Percentiles rank a stretch among this genome's conserved stretches.
phyloP scores from a whole-genome alignment of 2,797 vertebrate species.

The Ispidina picta region DNA sequence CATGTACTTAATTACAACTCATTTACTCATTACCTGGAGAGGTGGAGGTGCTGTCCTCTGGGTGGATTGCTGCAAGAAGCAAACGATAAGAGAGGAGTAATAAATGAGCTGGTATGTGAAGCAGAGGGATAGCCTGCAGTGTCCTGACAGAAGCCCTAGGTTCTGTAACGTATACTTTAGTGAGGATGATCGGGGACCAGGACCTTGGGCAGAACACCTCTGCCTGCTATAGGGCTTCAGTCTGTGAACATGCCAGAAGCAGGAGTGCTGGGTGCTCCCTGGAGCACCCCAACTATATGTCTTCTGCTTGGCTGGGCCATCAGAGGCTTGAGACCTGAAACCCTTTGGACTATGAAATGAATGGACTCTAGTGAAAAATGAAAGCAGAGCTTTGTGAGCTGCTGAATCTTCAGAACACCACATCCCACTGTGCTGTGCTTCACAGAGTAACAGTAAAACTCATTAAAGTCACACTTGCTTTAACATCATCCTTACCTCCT shows the following conservation, averaged over 20 bases:
- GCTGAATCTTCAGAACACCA: neutral
- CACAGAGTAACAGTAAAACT: neutral
- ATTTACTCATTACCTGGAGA: neutral
- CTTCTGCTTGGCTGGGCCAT: neutral
- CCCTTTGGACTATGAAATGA: neutral
- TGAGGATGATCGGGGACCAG: neutral
- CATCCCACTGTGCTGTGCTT: neutral
- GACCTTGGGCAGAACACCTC: neutral
- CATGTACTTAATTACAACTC: neutral
- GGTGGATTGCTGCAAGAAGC: neutral
- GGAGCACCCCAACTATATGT: accelerated
- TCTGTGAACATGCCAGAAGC: accelerated
- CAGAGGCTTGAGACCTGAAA: neutral
- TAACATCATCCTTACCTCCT: neutral
- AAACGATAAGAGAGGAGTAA: neutral
- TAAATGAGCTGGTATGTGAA: neutral
- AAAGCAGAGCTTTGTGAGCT: neutral
- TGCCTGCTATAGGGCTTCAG: neutral
- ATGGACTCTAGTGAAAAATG: neutral
- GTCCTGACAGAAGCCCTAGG: neutral
- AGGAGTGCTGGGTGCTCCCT: neutral
- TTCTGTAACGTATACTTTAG: neutral
- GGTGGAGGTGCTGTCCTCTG: neutral
- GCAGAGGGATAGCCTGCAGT: neutral
- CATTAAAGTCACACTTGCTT: neutral